Evolutionary conservation across 2,888 invertebrate genomes (phyloP).

Genomic region (Scelioninae gen. 1): DNA sequence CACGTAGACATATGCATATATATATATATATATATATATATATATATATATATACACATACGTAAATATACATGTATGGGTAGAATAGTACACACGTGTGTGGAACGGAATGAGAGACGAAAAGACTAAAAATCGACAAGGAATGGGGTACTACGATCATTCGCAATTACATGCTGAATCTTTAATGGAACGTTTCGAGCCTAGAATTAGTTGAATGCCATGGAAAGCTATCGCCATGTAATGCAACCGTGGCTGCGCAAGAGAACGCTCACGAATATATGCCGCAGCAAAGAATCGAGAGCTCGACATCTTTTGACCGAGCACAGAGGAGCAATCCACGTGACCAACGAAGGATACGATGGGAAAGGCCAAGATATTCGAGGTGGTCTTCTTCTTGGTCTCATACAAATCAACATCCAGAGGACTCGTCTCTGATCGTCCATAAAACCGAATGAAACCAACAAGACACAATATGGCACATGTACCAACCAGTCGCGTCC

Average conservation of each 20-base stretch:
- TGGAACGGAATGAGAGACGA: conserved; percentile 59
- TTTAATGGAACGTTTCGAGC: conserved; percentile 84
- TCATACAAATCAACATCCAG: conserved; percentile 53
- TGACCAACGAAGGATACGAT: conserved; percentile 58
- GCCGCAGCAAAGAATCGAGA: conserved; percentile 65
- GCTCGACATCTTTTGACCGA: conserved; percentile 69
- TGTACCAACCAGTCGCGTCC: conserved; percentile 24
- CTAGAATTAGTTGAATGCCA: conserved; percentile 84
- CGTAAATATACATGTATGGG: not conserved
- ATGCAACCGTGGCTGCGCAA: conserved; percentile 76
- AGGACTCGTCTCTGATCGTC: conserved; percentile 48
- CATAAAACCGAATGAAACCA: conserved; percentile 41
- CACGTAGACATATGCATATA: no score
- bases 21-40: no score
- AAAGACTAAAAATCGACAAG: conserved; percentile 63
- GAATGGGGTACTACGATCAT: conserved; percentile 77
- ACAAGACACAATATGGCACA: conserved; percentile 41
- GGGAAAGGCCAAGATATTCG: conserved; percentile 69
- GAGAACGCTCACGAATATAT: conserved; percentile 64
- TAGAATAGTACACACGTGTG: conserved; percentile 10
- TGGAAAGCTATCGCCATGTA: conserved; percentile 82
- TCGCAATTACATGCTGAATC: conserved; percentile 85
- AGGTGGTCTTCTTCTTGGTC: conserved; percentile 57
- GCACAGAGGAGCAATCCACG: conserved; percentile 51
- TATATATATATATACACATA: not conserved